phyloP scores from a whole-genome alignment of 2,888 invertebrate species.

The Villa cingulata region DNA sequence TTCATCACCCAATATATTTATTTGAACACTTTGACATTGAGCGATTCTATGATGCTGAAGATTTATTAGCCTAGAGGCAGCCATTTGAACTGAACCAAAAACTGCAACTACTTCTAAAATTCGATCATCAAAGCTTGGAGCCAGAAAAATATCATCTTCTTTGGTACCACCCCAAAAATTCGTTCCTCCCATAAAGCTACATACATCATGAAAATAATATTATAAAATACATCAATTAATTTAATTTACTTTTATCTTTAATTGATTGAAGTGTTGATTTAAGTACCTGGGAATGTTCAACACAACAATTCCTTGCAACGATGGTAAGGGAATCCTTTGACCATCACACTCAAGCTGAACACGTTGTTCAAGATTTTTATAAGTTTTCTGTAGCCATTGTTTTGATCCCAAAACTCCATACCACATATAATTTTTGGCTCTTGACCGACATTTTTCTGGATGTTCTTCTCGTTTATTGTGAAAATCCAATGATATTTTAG shows the following conservation, averaged over 20 bases:
- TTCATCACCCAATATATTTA: slow-evolving; percentile 84
- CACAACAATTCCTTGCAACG: slow-evolving; percentile 91
- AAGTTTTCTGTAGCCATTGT: slow-evolving; percentile 76
- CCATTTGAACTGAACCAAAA: slow-evolving; percentile 96
- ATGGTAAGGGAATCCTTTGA: slow-evolving; percentile 85
- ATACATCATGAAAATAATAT: background rate
- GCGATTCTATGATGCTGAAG: slow-evolving; percentile 94
- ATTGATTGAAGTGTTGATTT: background rate
- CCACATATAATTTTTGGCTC: slow-evolving; percentile 96
- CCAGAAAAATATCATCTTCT: slow-evolving; percentile 79
- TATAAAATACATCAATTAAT: background rate
- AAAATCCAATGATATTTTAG: slow-evolving; percentile 92
- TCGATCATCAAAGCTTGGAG: slow-evolving; percentile 91
- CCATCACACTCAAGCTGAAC: slow-evolving; percentile 95
- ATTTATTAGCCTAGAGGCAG: slow-evolving; percentile 86
- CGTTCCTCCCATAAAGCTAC: slow-evolving; percentile 89
- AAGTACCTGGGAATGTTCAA: slow-evolving; percentile 88
- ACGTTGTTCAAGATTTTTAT: slow-evolving; percentile 88
- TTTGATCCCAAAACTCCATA: slow-evolving; percentile 65
- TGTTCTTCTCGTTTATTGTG: slow-evolving; percentile 94
- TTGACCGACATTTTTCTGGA: slow-evolving; percentile 87
- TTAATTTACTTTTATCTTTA: background rate
- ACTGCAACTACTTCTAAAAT: slow-evolving; percentile 95
- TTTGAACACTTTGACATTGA: slow-evolving; percentile 90
- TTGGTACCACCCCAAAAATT: slow-evolving; percentile 96